A percentile compares a stretch with the other conserved stretches of the same genome.
Evolutionary conservation across 92 coral and sea anemone genomes (phyloP).

Genomic region (Meandrina meandrites): DNA sequence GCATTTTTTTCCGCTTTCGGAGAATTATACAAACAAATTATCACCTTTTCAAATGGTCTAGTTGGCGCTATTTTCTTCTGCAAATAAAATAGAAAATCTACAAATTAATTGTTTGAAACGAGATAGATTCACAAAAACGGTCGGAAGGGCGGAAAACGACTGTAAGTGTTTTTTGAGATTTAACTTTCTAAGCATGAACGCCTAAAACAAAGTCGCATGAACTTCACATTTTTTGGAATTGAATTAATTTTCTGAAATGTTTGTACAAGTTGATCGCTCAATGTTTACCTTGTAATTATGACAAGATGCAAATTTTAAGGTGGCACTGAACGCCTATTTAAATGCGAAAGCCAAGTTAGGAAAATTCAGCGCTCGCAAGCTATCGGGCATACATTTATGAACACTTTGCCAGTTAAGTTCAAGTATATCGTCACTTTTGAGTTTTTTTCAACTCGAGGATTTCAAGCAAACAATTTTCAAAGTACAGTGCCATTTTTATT

Average conservation of each 20-base stretch:
- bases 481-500: background rate
- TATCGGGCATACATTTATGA: background rate
- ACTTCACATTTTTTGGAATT: background rate
- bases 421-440: background rate
- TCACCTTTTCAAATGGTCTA: too few species aligned
- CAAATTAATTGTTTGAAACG: background rate
- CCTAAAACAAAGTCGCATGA: too few species aligned
- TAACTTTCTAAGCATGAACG: too few species aligned
- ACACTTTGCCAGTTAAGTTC: too few species aligned
- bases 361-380: background rate
- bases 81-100: too few species aligned
- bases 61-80: background rate
- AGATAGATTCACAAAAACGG: background rate
- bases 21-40: background rate
- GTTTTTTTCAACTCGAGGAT: background rate
- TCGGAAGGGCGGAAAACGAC: background rate
- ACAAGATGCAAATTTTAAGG: background rate
- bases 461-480: background rate
- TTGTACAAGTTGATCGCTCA: background rate
- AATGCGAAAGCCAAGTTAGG: background rate
- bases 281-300: background rate
- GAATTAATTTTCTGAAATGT: background rate
- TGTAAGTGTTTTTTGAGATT: too few species aligned
- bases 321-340: background rate
- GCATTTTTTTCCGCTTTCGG: background rate